Base-by-base conservation (phyloP, 1,140 invertebrate genomes). In the Ephestia elutella region DNA sequence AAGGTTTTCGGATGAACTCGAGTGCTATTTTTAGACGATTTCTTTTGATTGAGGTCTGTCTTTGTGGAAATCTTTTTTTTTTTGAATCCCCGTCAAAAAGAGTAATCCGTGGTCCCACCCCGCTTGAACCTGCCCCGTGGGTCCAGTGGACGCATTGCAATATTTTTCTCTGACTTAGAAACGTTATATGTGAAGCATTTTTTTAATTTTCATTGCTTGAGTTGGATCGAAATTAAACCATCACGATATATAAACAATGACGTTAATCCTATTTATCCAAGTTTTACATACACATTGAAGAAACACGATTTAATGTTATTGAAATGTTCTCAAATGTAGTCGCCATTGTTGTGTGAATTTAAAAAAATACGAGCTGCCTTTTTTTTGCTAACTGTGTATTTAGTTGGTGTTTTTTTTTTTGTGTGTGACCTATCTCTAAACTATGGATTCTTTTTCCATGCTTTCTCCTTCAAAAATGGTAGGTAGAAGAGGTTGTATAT, bases 401-500 rank as follows among this genome's bases (percentile, higher is more conserved):
- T 57, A 32, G 28, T 57, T 63, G 57, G 54, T 65, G 49, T 71
- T 63, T 66, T 38, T 55, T 3, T 21, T 58, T 38, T 65, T 60
- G 51, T 59, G 44, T 18, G 53, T 64, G 64, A 56, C 56, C 21
- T 63, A 17, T 57, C 67, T 75, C 72, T 82, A 73, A 87, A 84
- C 73, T 74, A 78, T 84, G 82, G 78, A 81, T 73, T 85, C 82
- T 84, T 69, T 87, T 87, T 87, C 85, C 85, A 87, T 87, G 85
- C 85, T 86, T 75, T 82, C 84, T 84, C 75, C 85, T 80, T 82
- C 82, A 80, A 85, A 85, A 70, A 86, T 87, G 85, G 85, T 87
- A 87, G 85, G 84, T 87, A 87, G 85, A 87, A 71, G 85, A 87
- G 85, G 85, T 87, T 87, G 85, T 87, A 87, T 87, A 77, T 57